Base-by-base conservation (phyloP, 2,797 vertebrate genomes). In the Sebastes vulpes region DNA sequence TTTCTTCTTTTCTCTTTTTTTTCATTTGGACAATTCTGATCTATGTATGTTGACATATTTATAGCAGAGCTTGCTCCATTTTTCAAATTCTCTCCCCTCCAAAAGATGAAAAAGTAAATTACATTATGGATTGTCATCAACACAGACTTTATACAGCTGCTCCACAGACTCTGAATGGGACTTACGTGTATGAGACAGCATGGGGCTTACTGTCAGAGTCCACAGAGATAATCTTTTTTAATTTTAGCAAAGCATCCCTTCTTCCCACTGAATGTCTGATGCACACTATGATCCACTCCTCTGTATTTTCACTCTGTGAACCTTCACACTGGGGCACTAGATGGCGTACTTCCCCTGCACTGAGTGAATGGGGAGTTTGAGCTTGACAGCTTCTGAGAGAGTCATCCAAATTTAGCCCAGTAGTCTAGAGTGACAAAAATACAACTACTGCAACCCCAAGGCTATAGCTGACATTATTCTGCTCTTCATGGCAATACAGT, bases 391-490 rank as follows among this genome's bases (percentile, higher is more conserved):
- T 67, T 88, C 65, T 85, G 78, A 90, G 80, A 92, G 85, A 92
- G 89, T 90, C 90, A 86, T 91, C 85, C 85, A 86, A 82, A 88
- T 89, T 77, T 79, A 92, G 86, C 77, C 73, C 73, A 60, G 42
- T 32, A 72, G 81, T 85, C 59, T 42, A 70, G 35, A 83, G 78
- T 65, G 67, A 82, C 79, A 87, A 87, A 92, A 88, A 87, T 76
- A 86, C 68, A 90, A 88, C 61, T 26, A 28, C 54, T 81, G 72
- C 66, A 75, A 23, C 83, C 92, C 88, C 29, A 1, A 57, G 86
- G 91, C 89, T 86, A 85, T 18, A 75, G 54, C 79, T 87, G 90
- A 90, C 89, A 91, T 90, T 87, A 83, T 82, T 91, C 81, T 83
- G 76, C 79, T 79, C 82, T 90, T 89, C 83, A 74, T 77, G 68